Evolutionary conservation across 2,113 vertebrate genomes (phyloP).

Genomic region (Scomber scombrus): DNA sequence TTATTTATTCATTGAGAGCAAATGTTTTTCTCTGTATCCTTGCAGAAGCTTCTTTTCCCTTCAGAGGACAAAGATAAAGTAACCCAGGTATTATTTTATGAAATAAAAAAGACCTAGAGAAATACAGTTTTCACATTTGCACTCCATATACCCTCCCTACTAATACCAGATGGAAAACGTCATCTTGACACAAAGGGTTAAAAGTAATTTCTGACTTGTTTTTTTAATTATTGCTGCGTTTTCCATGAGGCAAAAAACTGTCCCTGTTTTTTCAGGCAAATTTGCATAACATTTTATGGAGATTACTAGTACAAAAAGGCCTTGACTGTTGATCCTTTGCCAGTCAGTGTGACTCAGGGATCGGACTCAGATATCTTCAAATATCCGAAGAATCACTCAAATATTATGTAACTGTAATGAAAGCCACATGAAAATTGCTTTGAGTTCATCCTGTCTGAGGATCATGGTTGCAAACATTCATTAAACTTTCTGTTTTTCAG

Average conservation of each 20-base stretch:
- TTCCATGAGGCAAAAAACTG: constrained; percentile 24
- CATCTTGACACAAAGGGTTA: constrained; percentile 37
- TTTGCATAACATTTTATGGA: constrained; percentile 69
- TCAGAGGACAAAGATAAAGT: constrained; percentile 54
- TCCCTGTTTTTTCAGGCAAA: constrained; percentile 20
- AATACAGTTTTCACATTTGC: constrained; percentile 33
- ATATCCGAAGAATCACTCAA: constrained; percentile 36
- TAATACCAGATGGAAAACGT: constrained; percentile 31
- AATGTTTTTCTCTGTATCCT: constrained; percentile 77
- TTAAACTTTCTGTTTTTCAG: neutral
- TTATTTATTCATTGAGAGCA: constrained; percentile 82
- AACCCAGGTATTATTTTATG: constrained; percentile 45
- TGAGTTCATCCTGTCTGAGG: constrained; percentile 25
- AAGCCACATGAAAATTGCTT: constrained; percentile 42
- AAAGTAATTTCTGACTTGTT: constrained; percentile 54
- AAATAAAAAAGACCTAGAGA: constrained; percentile 12
- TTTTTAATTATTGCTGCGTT: constrained; percentile 63
- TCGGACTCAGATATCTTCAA: constrained; percentile 44
- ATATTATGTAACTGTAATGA: constrained; percentile 31
- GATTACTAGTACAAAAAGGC: constrained; percentile 54
- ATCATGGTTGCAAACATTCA: constrained; percentile 38
- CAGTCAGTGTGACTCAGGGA: constrained; percentile 50
- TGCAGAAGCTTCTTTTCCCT: constrained; percentile 45
- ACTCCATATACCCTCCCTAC: constrained; percentile 3
- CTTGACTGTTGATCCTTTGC: constrained; percentile 54